Evolutionary conservation across 2,113 vertebrate genomes (phyloP).

Genomic region (Mesembrinibis cayennensis): DNA sequence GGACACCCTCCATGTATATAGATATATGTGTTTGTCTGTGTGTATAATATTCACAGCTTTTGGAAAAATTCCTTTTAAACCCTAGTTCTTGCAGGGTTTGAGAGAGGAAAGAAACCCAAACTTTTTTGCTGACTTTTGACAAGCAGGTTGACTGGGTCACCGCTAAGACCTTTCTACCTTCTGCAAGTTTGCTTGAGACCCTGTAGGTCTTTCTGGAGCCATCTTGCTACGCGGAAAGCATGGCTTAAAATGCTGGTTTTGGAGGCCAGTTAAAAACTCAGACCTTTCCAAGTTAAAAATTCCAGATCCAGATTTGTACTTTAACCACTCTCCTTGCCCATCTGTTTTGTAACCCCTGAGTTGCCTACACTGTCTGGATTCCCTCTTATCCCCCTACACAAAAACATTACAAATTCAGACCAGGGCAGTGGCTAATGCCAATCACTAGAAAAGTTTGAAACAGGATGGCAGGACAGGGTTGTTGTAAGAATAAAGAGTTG

Average conservation of each 20-base stretch:
- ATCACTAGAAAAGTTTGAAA: background rate
- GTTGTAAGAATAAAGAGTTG: background rate
- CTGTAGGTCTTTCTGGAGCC: background rate
- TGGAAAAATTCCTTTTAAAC: background rate
- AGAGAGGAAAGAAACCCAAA: background rate
- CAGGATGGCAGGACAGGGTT: background rate
- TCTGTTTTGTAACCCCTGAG: background rate
- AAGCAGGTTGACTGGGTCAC: background rate
- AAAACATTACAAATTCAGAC: background rate
- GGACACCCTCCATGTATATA: background rate
- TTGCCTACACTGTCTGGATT: background rate
- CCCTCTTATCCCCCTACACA: background rate
- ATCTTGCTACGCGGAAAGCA: background rate
- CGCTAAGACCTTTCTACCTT: background rate
- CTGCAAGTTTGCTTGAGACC: background rate
- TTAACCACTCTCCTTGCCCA: background rate
- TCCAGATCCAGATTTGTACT: background rate
- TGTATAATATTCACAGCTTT: background rate
- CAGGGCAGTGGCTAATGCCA: background rate
- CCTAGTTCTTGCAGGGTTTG: background rate
- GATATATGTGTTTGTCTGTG: accelerated
- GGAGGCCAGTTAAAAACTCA: background rate
- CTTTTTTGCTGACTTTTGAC: background rate
- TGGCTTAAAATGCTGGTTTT: background rate
- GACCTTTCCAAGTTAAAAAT: background rate